Evolutionary conservation across 35 echinoderm and acorn worm species (phyloP).

Genomic region (Amphiura filiformis): DNA sequence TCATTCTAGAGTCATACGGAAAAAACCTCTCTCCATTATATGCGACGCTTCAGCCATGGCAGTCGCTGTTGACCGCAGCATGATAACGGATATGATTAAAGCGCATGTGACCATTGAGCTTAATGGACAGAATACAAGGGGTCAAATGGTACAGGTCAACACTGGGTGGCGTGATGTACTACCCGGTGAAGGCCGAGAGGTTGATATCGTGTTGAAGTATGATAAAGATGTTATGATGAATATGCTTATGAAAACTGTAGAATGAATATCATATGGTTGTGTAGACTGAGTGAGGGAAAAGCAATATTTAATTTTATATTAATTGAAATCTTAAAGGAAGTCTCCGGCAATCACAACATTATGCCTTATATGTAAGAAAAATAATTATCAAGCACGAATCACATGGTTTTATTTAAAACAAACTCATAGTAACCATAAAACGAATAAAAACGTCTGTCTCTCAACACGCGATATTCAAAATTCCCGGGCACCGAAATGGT

Average conservation of each 20-base stretch:
- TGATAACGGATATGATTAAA: slow-evolving; percentile 2
- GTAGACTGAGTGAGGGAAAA: too few relatives aligned
- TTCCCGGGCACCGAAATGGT: too few relatives aligned
- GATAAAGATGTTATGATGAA: background rate
- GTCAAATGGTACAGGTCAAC: slow-evolving; percentile 23
- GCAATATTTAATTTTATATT: too few relatives aligned
- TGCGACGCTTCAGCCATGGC: slow-evolving; percentile 41
- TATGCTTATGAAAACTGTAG: background rate
- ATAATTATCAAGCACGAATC: too few relatives aligned
- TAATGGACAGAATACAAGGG: background rate
- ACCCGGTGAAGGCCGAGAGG: background rate
- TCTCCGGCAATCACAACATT: too few relatives aligned
- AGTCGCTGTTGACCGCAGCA: background rate
- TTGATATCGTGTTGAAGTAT: background rate
- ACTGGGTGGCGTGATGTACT: background rate
- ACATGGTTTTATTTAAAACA: too few relatives aligned
- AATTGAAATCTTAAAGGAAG: too few relatives aligned
- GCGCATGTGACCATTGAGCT: background rate
- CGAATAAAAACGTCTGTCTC: too few relatives aligned
- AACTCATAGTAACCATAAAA: too few relatives aligned
- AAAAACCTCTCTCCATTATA: background rate
- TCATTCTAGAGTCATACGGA: background rate
- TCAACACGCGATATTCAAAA: too few relatives aligned
- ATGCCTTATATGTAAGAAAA: too few relatives aligned
- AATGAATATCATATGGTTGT: too few relatives aligned